Evolutionary conservation across 92 coral and sea anemone genomes (phyloP).

Genomic region (Pocillopora meandrina): DNA sequence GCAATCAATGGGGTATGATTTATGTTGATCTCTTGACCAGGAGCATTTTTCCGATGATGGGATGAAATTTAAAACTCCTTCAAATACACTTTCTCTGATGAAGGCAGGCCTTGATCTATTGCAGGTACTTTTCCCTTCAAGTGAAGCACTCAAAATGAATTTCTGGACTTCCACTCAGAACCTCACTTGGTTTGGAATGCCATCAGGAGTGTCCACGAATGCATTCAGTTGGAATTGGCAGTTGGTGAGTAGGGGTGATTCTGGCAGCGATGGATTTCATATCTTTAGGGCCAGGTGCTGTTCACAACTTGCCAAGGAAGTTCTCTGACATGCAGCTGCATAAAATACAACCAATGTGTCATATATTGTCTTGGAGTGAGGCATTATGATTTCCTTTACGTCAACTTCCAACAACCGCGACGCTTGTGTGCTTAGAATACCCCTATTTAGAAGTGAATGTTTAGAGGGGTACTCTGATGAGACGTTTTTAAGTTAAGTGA

Average conservation of each 20-base stretch:
- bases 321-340: too few species aligned
- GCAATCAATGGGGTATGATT: slow-evolving; percentile 45
- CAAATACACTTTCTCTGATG: slow-evolving; percentile 22
- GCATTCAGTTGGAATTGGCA: slow-evolving; percentile 44
- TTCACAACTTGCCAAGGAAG: too few species aligned
- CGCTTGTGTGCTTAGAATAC: too few species aligned
- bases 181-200: slow-evolving; percentile 65
- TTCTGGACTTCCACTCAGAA: slow-evolving; percentile 36
- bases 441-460: too few species aligned
- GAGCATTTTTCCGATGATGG: slow-evolving; percentile 47
- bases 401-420: too few species aligned
- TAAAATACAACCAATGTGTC: too few species aligned
- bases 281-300: not conserved
- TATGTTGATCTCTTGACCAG: slow-evolving; percentile 22
- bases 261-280: slow-evolving; percentile 62
- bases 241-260: slow-evolving; percentile 68
- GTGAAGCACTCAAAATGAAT: not conserved
- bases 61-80: slow-evolving; percentile 5
- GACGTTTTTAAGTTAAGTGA: too few species aligned
- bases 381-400: too few species aligned
- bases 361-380: too few species aligned
- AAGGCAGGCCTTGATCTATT: slow-evolving; percentile 38
- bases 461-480: too few species aligned
- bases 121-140: slow-evolving; percentile 21
- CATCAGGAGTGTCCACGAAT: slow-evolving; percentile 17